These are phyloP conservation scores for Netelia inedita DNA, from an alignment of 2,888 invertebrate species.

Conservation along the genomic window DNA sequence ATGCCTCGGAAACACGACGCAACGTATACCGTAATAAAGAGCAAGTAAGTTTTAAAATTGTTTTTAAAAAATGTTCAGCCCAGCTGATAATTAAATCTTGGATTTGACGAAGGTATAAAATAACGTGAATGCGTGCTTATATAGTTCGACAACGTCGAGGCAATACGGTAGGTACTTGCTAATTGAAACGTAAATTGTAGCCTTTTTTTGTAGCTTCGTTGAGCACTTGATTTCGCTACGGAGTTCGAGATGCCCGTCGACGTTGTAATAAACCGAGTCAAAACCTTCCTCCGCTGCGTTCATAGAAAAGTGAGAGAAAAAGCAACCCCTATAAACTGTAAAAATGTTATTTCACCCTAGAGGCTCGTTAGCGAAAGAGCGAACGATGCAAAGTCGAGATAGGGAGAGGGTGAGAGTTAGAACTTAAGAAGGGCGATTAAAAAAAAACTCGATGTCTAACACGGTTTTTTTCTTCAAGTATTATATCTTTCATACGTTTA, in stretches of 20 bases:
- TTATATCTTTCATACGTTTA: not conserved
- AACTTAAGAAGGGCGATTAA: constrained; percentile 5
- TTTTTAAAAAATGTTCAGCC: constrained; percentile 24
- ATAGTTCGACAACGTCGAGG: not conserved
- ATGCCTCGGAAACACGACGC: constrained; percentile 16
- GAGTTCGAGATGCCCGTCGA: too few relatives aligned
- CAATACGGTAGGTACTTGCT: constrained; percentile 2
- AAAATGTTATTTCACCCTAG: constrained; percentile 31
- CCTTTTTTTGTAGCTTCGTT: constrained; percentile 32
- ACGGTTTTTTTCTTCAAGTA: not conserved
- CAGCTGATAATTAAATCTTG: constrained; percentile 29
- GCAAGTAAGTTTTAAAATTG: constrained; percentile 9
- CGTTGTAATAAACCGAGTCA: too few relatives aligned
- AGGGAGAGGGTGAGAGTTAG: not conserved
- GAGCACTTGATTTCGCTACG: not conserved
- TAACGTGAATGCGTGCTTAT: not conserved
- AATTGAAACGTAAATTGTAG: constrained; percentile 45
- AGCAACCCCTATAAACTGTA: not conserved
- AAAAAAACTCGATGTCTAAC: constrained; percentile 5
- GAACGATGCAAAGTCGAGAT: not conserved
- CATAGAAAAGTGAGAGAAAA: too few relatives aligned
- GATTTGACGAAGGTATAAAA: constrained; percentile 6
- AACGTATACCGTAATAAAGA: constrained; percentile 17
- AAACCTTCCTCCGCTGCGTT: too few relatives aligned
- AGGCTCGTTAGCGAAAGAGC: constrained; percentile 39